Evolutionary conservation across 2,113 vertebrate species (phyloP).

Genomic region (Tenrec ecaudatus): DNA sequence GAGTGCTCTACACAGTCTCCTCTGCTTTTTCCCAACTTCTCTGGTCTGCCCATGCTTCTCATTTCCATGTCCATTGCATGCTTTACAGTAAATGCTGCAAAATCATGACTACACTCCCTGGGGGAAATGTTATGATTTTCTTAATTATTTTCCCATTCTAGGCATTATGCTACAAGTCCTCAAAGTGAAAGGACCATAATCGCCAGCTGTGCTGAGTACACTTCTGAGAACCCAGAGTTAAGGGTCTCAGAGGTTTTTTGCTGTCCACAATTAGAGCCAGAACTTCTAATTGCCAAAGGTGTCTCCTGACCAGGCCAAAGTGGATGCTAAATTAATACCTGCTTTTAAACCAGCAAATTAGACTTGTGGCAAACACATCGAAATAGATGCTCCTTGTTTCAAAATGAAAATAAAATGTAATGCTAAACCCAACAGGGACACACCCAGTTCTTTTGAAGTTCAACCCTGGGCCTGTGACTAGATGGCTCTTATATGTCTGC

Average conservation of each 20-base stretch:
- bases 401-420: constrained; percentile 59
- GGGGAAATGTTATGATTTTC: constrained; percentile 19
- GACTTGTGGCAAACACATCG: background rate
- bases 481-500: background rate
- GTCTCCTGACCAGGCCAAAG: constrained; percentile 52
- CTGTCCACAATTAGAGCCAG: constrained; percentile 36
- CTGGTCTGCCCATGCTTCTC: background rate
- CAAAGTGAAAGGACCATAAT: background rate
- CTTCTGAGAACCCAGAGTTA: constrained; percentile 18
- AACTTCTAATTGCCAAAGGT: constrained; percentile 35
- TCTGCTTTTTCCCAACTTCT: background rate
- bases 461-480: background rate
- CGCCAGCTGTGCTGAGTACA: background rate
- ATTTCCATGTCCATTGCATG: constrained; percentile 34
- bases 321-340: constrained; percentile 62
- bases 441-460: constrained; percentile 38
- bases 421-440: constrained; percentile 60
- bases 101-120: constrained; percentile 17
- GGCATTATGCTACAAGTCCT: background rate
- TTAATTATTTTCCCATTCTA: constrained; percentile 51
- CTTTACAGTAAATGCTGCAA: constrained; percentile 54
- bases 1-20: background rate
- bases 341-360: constrained; percentile 59
- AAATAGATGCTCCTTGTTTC: constrained; percentile 49
- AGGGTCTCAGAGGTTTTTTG: constrained; percentile 44